Evolutionary conservation across 1,140 invertebrate species (phyloP).

Genomic region (Eueides isabella): DNA sequence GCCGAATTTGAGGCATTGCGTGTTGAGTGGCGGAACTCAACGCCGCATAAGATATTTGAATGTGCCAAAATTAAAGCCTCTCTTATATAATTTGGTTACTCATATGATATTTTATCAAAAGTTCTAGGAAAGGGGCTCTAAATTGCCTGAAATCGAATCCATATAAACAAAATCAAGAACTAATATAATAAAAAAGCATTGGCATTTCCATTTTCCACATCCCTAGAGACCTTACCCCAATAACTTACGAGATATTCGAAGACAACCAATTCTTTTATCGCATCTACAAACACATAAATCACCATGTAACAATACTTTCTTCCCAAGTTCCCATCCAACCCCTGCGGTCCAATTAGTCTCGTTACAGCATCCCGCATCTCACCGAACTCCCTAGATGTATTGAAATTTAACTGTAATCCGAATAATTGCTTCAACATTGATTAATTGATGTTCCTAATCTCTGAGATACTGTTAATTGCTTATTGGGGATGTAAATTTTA

Average conservation of each 20-base stretch:
- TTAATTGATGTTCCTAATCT: constrained; percentile 6
- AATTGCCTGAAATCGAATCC: too few relatives aligned
- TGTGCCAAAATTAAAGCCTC: too few relatives aligned
- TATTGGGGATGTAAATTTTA: not conserved
- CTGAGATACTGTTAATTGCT: constrained; percentile 7
- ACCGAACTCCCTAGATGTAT: constrained; percentile 21
- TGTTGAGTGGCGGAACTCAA: too few relatives aligned
- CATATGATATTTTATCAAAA: too few relatives aligned
- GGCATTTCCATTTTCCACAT: not conserved
- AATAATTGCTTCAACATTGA: constrained; percentile 9
- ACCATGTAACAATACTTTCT: not conserved
- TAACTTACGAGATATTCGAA: not conserved
- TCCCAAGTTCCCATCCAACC: not conserved
- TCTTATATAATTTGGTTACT: too few relatives aligned
- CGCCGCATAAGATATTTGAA: too few relatives aligned
- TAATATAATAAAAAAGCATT: not conserved
- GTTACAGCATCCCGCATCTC: constrained; percentile 14
- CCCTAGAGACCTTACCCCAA: not conserved
- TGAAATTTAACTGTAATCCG: constrained; percentile 19
- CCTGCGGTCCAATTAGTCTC: not conserved
- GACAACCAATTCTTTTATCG: constrained; percentile 1
- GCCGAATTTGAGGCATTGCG: too few relatives aligned
- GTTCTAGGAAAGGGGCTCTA: too few relatives aligned
- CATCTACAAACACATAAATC: not conserved
- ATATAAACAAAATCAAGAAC: not conserved